These are phyloP conservation scores for Stictonetta naevosa DNA, from an alignment of 2,113 vertebrate species.

Conservation along the genomic window DNA sequence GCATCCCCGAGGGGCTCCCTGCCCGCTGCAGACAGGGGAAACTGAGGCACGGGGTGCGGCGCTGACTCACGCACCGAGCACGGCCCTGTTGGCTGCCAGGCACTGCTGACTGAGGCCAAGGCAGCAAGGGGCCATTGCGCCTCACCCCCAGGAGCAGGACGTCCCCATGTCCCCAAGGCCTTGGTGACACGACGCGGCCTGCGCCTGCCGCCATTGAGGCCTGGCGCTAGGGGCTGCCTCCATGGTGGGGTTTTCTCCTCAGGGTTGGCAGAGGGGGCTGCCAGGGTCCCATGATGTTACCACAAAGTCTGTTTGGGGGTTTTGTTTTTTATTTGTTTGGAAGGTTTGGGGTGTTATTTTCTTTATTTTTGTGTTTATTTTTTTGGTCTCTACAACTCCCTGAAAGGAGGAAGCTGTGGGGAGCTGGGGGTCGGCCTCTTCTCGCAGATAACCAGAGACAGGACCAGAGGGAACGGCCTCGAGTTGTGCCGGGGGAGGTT, in stretches of 20 bases:
- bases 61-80: background rate
- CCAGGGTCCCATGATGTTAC: background rate
- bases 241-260: accelerated
- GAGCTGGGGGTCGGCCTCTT: no score
- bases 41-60: background rate
- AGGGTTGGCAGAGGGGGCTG: background rate
- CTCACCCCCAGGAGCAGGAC: accelerated
- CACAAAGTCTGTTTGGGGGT: no score
- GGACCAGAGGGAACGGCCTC: no score
- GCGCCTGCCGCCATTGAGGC: accelerated
- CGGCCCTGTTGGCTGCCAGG: background rate
- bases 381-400: no score
- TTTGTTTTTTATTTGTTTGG: no score
- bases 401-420: no score
- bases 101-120: background rate
- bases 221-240: accelerated
- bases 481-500: no score
- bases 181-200: accelerated
- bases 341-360: no score
- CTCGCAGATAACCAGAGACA: no score
- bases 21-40: background rate
- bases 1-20: background rate
- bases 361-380: no score
- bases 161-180: background rate
- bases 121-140: no score